Evolutionary conservation across 2,797 vertebrate genomes (phyloP).

Genomic region (Macropodus opercularis): DNA sequence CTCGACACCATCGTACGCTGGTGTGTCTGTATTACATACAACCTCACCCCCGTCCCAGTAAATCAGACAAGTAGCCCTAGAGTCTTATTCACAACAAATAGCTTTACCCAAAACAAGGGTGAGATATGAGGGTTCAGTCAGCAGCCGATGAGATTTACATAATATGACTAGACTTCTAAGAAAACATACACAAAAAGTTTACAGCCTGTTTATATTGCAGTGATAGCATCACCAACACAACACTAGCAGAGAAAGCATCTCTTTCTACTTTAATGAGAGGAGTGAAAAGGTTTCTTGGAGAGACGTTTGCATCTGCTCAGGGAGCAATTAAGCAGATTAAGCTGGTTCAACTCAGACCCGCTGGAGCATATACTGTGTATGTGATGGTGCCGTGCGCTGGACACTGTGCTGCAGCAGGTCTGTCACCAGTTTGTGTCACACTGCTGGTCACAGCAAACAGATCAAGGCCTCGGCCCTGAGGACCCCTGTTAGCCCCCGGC

Average conservation of each 20-base stretch:
- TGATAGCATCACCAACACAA: conserved; percentile 44
- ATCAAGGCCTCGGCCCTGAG: conserved; percentile 83
- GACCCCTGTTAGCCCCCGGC: conserved; percentile 76
- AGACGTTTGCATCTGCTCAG: conserved; percentile 33
- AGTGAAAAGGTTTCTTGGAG: conserved; percentile 26
- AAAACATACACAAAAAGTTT: conserved; percentile 36
- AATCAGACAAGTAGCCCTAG: conserved; percentile 26
- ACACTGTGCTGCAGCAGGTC: conserved; percentile 47
- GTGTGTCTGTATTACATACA: too few species aligned
- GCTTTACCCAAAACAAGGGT: conserved; percentile 15
- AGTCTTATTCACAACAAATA: conserved; percentile 27
- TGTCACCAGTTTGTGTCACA: conserved; percentile 73
- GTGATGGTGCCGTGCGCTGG: conserved; percentile 35
- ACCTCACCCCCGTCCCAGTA: conserved; percentile 26
- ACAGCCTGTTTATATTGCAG: conserved; percentile 27
- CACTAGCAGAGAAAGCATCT: conserved; percentile 36
- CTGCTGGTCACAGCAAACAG: conserved; percentile 80
- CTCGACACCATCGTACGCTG: conserved; percentile 51
- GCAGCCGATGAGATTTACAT: conserved; percentile 48
- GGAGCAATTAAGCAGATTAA: conserved; percentile 76
- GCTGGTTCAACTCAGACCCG: conserved; percentile 48
- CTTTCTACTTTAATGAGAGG: conserved; percentile 28
- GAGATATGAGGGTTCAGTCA: conserved; percentile 25
- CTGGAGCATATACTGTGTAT: conserved; percentile 50
- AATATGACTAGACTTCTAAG: conserved; percentile 48